Evolutionary conservation across 2,113 vertebrate genomes (phyloP), one percentile per base, ranked within the genome.

Genomic region (Butorides virescens): DNA sequence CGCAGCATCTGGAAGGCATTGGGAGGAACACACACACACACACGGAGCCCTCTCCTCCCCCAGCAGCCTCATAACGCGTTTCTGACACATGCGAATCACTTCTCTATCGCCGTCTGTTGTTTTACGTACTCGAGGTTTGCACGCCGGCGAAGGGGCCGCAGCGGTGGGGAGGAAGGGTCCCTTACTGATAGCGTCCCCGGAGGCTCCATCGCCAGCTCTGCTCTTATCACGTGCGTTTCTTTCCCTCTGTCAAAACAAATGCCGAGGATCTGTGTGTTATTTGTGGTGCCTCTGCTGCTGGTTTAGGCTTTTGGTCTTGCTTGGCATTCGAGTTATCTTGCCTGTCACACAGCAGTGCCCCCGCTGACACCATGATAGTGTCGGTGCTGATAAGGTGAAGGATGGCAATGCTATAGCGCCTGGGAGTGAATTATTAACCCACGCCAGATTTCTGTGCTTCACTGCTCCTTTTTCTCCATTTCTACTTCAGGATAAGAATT

Each of bases 1-100:
- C 4, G 4, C 55, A 65, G 70, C 97, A 97, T 95, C 97, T 98
- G 97, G 97, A 96, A 97, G 93, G 92, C 96, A 95, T 96, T 23
- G 84, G 83, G 79, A 87, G 81, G 95, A 97, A 97, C 97, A 95
- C 95, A 76, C 96, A 93, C 93, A 53, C 87, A 37, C 6, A n/a
- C 93, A 53, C 87, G 37, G 5, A n/a, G 23, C 13, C 1, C 44
- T 52, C 86, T 80, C 67, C 63, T 92, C 84, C 65, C 67, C 76
- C 89, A 15, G 72, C 93, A 89, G 86, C 80, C 30, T 53, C 11
- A 9, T 1, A 7, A 44, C 2, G 30, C 4, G 7, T n/a, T 6
- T 50, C 47, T 90, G 79, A 53, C 37, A 30, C 9, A 2, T 8
- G 56, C 8, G 26, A 53, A 56, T 59, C 50, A 1, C 63, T 68